phyloP scores from a whole-genome alignment of 2,113 vertebrate genomes.

The Anthoscopus minutus region DNA sequence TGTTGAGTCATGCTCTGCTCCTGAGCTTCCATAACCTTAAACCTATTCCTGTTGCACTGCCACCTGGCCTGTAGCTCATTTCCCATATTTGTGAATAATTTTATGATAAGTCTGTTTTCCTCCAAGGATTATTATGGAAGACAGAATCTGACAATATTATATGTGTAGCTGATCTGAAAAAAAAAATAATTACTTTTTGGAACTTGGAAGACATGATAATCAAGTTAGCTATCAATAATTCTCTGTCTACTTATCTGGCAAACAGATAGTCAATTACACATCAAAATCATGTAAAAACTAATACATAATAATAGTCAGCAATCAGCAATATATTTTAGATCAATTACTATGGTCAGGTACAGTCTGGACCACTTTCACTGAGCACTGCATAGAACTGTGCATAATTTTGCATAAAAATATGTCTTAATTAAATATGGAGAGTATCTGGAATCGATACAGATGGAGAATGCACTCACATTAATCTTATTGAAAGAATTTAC shows the following conservation, averaged over 20 bases:
- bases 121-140: neutral
- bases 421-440: slow-evolving; percentile 12
- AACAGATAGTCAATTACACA: neutral
- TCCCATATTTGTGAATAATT: neutral
- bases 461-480: neutral
- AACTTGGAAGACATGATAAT: neutral
- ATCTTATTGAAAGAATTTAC: neutral
- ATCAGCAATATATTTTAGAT: neutral
- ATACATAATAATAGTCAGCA: neutral
- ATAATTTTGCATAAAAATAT: neutral
- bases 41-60: neutral
- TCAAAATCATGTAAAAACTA: neutral
- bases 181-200: neutral
- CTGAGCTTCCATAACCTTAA: neutral
- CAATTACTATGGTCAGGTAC: neutral
- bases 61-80: neutral
- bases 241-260: neutral
- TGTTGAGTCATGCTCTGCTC: neutral
- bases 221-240: neutral
- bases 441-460: neutral
- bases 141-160: neutral
- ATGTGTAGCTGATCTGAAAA: neutral
- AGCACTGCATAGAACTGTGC: neutral
- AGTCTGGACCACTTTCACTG: neutral
- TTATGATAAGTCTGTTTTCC: neutral